phyloP scores from a whole-genome alignment of 2,113 vertebrate species.

The Himantopus leucocephalus region DNA sequence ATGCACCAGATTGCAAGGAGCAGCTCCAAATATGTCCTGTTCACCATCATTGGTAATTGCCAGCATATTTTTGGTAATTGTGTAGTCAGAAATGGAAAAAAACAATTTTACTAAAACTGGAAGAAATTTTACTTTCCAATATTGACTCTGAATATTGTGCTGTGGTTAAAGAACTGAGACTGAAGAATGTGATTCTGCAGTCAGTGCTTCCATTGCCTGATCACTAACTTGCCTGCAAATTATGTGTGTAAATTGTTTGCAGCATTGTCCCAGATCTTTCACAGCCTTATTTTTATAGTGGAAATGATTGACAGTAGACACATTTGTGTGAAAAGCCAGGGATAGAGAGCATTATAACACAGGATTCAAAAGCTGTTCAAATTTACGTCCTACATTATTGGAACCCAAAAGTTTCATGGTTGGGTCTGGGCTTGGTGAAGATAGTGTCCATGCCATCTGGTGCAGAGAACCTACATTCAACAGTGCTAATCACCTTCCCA shows the following conservation, averaged over 20 bases:
- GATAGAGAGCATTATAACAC: neutral
- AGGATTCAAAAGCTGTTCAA: neutral
- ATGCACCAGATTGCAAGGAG: neutral
- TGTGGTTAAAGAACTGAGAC: neutral
- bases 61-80: neutral
- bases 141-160: neutral
- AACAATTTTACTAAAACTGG: neutral
- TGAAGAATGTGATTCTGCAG: neutral
- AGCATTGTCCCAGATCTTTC: neutral
- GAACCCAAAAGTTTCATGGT: neutral
- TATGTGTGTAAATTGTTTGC: neutral
- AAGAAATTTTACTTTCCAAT: neutral
- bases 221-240: neutral
- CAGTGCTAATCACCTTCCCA: neutral
- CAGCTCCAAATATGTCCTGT: neutral
- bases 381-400: neutral
- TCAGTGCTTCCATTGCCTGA: neutral
- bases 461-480: neutral
- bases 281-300: neutral
- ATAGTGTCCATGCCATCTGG: neutral
- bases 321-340: neutral
- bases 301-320: neutral
- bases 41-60: neutral
- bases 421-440: neutral
- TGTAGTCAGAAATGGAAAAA: neutral